These are phyloP conservation scores for Urophycis tenuis DNA, from an alignment of 2,797 vertebrate genomes.

Conservation along the genomic window DNA sequence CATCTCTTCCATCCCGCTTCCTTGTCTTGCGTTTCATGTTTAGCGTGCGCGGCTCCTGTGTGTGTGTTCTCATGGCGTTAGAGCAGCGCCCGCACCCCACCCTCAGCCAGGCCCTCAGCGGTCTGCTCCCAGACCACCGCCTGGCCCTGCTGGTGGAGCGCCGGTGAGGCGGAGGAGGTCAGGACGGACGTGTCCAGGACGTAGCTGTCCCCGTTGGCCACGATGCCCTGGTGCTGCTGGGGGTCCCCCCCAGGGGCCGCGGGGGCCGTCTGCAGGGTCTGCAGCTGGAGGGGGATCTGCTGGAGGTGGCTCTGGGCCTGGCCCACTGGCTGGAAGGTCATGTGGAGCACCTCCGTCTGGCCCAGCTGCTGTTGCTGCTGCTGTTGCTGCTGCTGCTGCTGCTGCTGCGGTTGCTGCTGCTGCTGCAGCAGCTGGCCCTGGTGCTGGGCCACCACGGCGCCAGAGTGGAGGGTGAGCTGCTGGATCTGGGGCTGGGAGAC, in stretches of 20 bases:
- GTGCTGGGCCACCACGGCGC: conserved; percentile 25
- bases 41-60: not conserved
- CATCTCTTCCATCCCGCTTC: conserved; percentile 15
- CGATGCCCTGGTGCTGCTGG: conserved; percentile 20
- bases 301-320: conserved; percentile 63
- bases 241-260: not conserved
- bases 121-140: conserved; percentile 56
- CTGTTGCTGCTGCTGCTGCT: conserved; percentile 15
- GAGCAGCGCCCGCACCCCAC: not conserved
- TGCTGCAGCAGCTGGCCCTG: conserved; percentile 59
- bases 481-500: conserved; percentile 53
- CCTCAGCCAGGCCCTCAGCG: conserved; percentile 47
- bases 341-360: conserved; percentile 69
- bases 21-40: not conserved
- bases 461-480: conserved; percentile 59
- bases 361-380: conserved; percentile 61
- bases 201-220: conserved; percentile 49
- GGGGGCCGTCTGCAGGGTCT: conserved; percentile 50
- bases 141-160: conserved; percentile 49
- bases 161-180: conserved; percentile 40
- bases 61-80: not conserved
- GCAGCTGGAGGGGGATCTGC: conserved; percentile 66
- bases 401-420: too few species aligned
- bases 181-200: conserved; percentile 54
- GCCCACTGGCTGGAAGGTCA: conserved; percentile 69